phyloP scores from a whole-genome alignment of 2,113 vertebrate species.

The Elephantulus edwardii region DNA sequence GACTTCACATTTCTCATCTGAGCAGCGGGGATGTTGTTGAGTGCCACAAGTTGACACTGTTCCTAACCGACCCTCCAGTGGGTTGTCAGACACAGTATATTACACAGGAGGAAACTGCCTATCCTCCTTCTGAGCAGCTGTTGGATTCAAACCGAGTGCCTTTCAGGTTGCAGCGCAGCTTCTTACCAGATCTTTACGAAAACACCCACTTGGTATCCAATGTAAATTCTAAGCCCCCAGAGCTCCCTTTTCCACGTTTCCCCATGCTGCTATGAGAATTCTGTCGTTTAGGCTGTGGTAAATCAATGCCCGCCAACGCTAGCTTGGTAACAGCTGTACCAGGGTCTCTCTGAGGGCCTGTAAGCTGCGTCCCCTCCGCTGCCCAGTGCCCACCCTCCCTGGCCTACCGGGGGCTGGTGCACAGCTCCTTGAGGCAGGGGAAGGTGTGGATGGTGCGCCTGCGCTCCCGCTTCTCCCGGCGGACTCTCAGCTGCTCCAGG shows the following conservation, averaged over 20 bases:
- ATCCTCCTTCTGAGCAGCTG: too few relatives aligned
- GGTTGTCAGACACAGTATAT: too few relatives aligned
- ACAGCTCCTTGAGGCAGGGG: constrained; percentile 96
- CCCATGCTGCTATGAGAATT: fast-evolving
- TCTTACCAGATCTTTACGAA: too few relatives aligned
- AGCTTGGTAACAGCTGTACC: background rate
- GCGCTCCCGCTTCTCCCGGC: constrained; percentile 92
- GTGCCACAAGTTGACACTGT: too few relatives aligned
- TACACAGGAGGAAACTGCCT: too few relatives aligned
- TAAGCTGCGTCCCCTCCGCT: background rate
- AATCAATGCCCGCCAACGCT: background rate
- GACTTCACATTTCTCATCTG: background rate
- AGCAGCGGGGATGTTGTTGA: background rate
- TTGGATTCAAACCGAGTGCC: too few relatives aligned
- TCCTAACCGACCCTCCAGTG: too few relatives aligned
- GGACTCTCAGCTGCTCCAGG: constrained; percentile 92
- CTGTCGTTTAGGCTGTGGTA: background rate
- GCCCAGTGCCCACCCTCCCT: background rate
- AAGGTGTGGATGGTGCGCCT: constrained; percentile 96
- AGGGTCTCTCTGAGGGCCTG: background rate
- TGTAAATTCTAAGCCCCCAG: too few relatives aligned
- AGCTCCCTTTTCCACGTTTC: background rate
- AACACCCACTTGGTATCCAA: too few relatives aligned
- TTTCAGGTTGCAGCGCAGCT: too few relatives aligned
- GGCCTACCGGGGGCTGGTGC: constrained; percentile 90